Percentiles rank a stretch among this genome's conserved stretches.
Evolutionary conservation across 2,113 vertebrate genomes (phyloP).

Genomic region (Periophthalmus modestus): DNA sequence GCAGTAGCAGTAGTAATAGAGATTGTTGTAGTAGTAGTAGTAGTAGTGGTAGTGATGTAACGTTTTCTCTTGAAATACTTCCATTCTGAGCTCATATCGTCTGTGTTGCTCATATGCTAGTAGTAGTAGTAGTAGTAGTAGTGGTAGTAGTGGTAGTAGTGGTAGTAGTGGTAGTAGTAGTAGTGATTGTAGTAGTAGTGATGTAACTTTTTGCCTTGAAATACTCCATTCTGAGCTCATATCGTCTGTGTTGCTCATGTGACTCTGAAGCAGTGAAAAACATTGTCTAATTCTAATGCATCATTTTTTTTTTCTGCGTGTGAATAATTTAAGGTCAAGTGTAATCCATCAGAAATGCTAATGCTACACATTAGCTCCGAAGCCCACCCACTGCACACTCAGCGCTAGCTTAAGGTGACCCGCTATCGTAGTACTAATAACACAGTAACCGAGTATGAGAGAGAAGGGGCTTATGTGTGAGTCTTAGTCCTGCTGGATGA

Average conservation of each 20-base stretch:
- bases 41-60: no score
- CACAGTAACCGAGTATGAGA: conserved; percentile 43
- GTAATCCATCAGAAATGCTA: conserved; percentile 28
- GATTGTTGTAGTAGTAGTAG: no score
- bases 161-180: background rate
- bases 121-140: no score
- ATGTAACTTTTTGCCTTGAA: background rate
- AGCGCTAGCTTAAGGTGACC: conserved; percentile 33
- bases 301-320: conserved; percentile 14
- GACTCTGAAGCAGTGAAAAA: background rate
- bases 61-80: no score
- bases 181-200: no score
- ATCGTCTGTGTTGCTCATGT: background rate
- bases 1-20: no score
- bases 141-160: no score
- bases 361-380: conserved; percentile 16
- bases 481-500: background rate
- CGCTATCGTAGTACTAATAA: conserved; percentile 24
- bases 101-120: no score
- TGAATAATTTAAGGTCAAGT: conserved; percentile 24
- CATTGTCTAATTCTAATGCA: background rate
- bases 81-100: no score
- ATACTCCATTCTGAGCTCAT: background rate
- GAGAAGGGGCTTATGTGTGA: background rate
- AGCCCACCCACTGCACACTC: conserved; percentile 40